Evolutionary conservation across 2,113 vertebrate genomes (phyloP).

Genomic region (Scortum barcoo): DNA sequence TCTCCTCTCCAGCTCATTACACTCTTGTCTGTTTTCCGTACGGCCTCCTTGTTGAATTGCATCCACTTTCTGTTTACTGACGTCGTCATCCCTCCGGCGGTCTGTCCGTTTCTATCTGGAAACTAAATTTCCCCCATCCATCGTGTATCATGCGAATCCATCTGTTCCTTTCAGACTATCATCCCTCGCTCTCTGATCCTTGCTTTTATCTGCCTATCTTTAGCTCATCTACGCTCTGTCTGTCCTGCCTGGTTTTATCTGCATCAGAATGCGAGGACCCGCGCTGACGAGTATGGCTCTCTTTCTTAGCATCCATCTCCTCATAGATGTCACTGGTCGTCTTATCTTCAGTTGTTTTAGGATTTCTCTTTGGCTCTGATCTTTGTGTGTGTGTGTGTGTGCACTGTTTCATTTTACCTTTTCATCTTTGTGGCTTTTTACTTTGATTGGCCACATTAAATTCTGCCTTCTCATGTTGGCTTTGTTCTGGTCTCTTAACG

Average conservation of each 20-base stretch:
- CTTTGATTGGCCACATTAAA: neutral
- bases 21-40: conserved; percentile 6
- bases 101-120: conserved; percentile 4
- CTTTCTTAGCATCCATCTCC: conserved; percentile 22
- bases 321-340: conserved; percentile 8
- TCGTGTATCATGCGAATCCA: conserved; percentile 31
- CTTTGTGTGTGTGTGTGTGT: neutral
- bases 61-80: conserved; percentile 27
- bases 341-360: conserved; percentile 25
- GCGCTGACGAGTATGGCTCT: conserved; percentile 25
- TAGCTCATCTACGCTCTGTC: conserved; percentile 41
- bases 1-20: neutral
- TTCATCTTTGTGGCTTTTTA: neutral
- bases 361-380: conserved; percentile 23
- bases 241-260: conserved; percentile 43
- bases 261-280: conserved; percentile 22
- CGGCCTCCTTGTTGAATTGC: neutral
- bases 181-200: conserved; percentile 32
- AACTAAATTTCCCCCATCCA: conserved; percentile 6
- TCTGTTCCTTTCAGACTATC: conserved; percentile 39
- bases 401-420: conserved; percentile 33
- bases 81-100: neutral
- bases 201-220: conserved; percentile 57
- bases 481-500: neutral
- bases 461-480: neutral